These are phyloP conservation scores for Cheilosia soror DNA, from an alignment of 2,888 invertebrate genomes.

Conservation along the genomic window DNA sequence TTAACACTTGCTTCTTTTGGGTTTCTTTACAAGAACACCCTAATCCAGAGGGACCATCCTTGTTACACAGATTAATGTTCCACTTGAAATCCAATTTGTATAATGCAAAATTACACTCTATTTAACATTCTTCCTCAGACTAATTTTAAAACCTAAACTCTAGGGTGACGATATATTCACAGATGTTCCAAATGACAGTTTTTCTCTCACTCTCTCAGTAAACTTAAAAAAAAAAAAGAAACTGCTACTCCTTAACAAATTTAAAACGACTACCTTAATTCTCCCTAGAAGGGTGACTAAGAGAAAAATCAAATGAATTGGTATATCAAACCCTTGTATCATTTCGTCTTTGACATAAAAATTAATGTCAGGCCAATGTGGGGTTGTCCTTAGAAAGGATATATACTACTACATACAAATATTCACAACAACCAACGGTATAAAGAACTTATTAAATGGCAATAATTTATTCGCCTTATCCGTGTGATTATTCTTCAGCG, in stretches of 20 bases:
- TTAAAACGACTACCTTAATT: constrained; percentile 67
- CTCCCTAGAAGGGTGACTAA: constrained; percentile 43
- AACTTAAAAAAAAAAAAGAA: constrained; percentile 21
- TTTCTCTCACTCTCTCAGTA: constrained; percentile 6
- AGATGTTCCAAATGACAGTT: constrained; percentile 69
- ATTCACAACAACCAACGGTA: background rate
- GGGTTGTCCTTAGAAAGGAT: constrained; percentile 44
- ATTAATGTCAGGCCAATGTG: constrained; percentile 68
- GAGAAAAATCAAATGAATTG: constrained; percentile 66
- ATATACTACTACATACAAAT: background rate
- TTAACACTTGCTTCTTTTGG: background rate
- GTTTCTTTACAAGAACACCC: background rate
- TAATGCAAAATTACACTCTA: constrained; percentile 72
- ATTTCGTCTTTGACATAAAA: constrained; percentile 65
- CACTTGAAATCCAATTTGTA: constrained; percentile 70
- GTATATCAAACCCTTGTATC: constrained; percentile 71
- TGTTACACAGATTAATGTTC: constrained; percentile 63
- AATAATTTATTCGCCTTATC: constrained; percentile 75
- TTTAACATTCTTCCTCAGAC: constrained; percentile 45
- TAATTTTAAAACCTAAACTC: constrained; percentile 48
- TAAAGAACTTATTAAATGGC: constrained; percentile 73
- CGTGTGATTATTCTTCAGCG: constrained; percentile 70
- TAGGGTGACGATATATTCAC: constrained; percentile 48
- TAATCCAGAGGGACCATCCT: constrained; percentile 11
- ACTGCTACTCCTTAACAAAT: constrained; percentile 27